Evolutionary conservation across 2,113 vertebrate genomes (phyloP).

Genomic region (Halcyon malimbica): DNA sequence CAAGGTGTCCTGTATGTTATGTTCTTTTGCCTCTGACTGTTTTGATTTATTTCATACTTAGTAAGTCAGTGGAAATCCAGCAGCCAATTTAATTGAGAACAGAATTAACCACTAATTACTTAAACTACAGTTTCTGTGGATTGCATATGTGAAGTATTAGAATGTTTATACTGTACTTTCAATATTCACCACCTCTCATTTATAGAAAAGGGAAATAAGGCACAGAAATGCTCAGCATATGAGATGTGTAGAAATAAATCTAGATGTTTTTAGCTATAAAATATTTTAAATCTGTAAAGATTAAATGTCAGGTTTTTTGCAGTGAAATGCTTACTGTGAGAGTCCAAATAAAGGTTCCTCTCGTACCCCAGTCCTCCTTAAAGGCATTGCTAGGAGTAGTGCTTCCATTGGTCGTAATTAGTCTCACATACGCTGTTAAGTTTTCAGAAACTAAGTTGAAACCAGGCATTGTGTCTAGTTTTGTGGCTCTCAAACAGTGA

Average conservation of each 20-base stretch:
- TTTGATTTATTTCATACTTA: not conserved
- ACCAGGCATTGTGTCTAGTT: not conserved
- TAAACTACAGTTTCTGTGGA: not conserved
- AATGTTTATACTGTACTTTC: not conserved
- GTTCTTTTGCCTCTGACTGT: not conserved
- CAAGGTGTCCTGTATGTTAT: not conserved
- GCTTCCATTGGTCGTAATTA: not conserved
- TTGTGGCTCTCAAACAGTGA: not conserved
- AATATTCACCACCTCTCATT: not conserved
- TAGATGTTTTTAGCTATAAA: not conserved
- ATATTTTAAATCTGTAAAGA: not conserved
- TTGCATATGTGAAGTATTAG: not conserved
- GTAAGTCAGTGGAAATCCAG: not conserved
- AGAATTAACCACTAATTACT: not conserved
- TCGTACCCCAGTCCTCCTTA: not conserved
- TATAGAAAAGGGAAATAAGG: not conserved
- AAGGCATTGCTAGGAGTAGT: not conserved
- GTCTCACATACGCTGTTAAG: fast-evolving
- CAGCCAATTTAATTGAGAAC: not conserved
- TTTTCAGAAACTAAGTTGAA: not conserved
- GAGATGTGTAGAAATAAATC: not conserved
- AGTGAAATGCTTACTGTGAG: not conserved
- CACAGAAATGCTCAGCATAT: not conserved
- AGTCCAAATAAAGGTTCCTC: not conserved
- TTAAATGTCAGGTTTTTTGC: not conserved